Percentiles rank a stretch among this genome's conserved stretches.
These are phyloP conservation scores for Oxyura jamaicensis DNA, from an alignment of 2,113 vertebrate species.

Conservation along the genomic window DNA sequence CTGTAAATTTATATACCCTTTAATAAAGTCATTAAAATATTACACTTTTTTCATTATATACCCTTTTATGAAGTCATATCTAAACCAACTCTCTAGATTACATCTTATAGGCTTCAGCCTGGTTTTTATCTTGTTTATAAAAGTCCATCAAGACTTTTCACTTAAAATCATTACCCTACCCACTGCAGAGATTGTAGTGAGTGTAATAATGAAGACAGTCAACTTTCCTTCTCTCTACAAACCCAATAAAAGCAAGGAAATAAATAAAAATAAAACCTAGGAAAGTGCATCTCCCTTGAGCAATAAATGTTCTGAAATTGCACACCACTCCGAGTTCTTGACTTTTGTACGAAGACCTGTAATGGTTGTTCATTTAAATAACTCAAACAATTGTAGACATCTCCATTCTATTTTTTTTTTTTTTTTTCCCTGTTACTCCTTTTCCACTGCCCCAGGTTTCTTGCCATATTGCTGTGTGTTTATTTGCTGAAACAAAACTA, in stretches of 20 bases:
- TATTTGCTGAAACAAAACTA: neutral
- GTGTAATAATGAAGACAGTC: neutral
- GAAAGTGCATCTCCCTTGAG: neutral
- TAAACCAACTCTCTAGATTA: neutral
- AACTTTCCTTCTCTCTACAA: fast-evolving
- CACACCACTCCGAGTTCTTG: neutral
- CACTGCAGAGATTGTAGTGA: neutral
- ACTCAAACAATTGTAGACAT: neutral
- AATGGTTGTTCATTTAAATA: neutral
- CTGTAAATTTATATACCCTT: neutral
- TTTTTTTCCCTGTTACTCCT: neutral
- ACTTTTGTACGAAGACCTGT: neutral
- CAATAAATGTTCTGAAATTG: neutral
- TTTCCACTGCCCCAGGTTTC: neutral
- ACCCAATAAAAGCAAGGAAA: neutral
- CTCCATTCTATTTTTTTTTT: neutral
- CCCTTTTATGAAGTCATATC: neutral
- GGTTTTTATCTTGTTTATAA: neutral
- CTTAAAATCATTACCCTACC: neutral
- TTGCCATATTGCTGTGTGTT: neutral
- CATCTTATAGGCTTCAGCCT: neutral
- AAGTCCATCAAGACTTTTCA: neutral
- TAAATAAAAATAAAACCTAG: no score
- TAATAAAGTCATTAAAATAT: no score
- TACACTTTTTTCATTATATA: no score